A percentile compares a stretch with the other conserved stretches of the same genome.
phyloP scores from a whole-genome alignment of 2,888 invertebrate species.

The Digitonthophagus gazella region DNA sequence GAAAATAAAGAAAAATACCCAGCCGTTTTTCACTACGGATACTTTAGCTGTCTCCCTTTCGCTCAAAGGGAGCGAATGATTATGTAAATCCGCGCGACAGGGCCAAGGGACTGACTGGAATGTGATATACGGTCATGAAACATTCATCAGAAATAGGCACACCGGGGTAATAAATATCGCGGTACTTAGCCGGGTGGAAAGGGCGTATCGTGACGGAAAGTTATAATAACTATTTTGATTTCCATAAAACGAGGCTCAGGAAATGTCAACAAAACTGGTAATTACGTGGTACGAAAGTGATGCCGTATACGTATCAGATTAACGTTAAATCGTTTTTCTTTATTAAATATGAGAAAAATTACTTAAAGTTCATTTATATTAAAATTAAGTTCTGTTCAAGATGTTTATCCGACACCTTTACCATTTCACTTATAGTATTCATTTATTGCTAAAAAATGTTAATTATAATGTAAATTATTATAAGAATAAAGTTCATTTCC shows the following conservation, averaged over 20 bases:
- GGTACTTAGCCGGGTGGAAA: not conserved
- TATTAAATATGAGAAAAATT: not conserved
- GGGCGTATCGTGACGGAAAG: not conserved
- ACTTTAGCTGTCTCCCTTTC: too few relatives aligned
- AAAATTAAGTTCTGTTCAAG: too few relatives aligned
- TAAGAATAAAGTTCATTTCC: too few relatives aligned
- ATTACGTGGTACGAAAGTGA: not conserved
- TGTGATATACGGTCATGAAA: not conserved
- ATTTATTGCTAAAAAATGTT: too few relatives aligned
- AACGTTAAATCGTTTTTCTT: not conserved
- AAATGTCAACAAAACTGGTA: not conserved
- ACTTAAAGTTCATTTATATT: not conserved
- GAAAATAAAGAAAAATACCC: too few relatives aligned
- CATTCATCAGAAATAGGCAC: not conserved
- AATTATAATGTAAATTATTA: too few relatives aligned
- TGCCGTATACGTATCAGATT: not conserved
- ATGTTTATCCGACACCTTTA: too few relatives aligned
- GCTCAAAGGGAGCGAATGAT: not conserved
- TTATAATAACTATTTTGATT: not conserved
- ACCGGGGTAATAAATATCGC: not conserved
- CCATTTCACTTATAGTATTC: too few relatives aligned
- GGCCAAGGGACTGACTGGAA: not conserved
- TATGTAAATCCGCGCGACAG: not conserved
- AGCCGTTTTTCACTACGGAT: too few relatives aligned
- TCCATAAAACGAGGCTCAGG: not conserved